phyloP scores from a whole-genome alignment of 2,797 vertebrate genomes.

The Brachymystax lenok region DNA sequence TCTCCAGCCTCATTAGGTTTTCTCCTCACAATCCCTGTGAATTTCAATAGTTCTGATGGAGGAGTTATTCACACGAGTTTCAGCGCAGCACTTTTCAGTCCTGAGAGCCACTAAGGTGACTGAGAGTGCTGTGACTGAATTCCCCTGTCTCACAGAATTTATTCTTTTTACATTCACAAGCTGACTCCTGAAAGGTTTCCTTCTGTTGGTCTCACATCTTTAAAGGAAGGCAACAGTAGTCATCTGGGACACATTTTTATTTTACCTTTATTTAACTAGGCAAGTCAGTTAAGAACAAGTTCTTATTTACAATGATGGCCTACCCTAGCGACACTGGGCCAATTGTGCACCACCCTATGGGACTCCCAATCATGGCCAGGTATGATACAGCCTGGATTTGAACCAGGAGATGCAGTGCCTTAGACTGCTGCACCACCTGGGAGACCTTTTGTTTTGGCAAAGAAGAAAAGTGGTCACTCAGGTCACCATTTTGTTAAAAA shows the following conservation, averaged over 20 bases:
- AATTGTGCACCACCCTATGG: no score
- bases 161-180: neutral
- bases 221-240: neutral
- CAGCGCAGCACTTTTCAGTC: slow-evolving; percentile 41
- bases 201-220: no score
- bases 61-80: slow-evolving; percentile 48
- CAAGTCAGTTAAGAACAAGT: no score
- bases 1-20: neutral
- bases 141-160: slow-evolving; percentile 1
- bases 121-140: slow-evolving; percentile 22
- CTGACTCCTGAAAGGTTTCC: neutral
- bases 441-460: no score
- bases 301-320: no score
- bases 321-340: no score
- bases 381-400: no score
- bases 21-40: slow-evolving; percentile 20
- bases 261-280: no score
- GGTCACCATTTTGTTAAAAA: neutral
- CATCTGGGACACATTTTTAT: neutral
- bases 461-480: neutral
- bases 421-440: no score
- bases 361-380: no score
- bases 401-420: no score
- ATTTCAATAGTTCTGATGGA: slow-evolving; percentile 45
- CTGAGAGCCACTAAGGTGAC: slow-evolving; percentile 36